Evolutionary conservation across 2,888 invertebrate species (phyloP).

Genomic region (Sinelater perroti): DNA sequence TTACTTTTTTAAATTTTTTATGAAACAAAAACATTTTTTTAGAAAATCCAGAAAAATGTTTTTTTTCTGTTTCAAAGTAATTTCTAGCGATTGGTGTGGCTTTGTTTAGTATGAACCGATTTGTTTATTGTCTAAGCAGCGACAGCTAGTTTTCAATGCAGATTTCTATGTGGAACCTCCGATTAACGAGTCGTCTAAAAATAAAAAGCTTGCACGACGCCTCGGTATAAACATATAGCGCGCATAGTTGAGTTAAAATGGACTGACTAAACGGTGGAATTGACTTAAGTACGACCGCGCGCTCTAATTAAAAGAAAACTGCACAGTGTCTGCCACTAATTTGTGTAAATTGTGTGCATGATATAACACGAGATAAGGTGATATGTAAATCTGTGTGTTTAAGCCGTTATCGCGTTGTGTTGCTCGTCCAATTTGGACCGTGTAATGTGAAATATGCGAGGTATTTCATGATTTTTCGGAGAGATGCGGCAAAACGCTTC

Average conservation of each 20-base stretch:
- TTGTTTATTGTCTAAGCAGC: no score
- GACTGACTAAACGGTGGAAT: constrained; percentile 50
- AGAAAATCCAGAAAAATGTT: no score
- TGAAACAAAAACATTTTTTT: no score
- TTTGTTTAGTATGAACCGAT: no score
- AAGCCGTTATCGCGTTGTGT: constrained; percentile 31
- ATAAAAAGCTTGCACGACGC: constrained; percentile 56
- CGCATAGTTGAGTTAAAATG: constrained; percentile 56
- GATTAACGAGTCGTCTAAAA: constrained; percentile 55
- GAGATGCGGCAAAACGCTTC: no score
- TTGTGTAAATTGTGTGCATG: constrained; percentile 31
- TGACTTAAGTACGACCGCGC: constrained; percentile 39
- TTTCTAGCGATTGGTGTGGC: no score
- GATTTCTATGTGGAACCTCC: constrained; percentile 38
- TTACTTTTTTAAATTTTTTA: no score
- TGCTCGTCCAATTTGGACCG: constrained; percentile 22
- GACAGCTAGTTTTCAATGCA: constrained; percentile 1
- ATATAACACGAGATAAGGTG: constrained; percentile 37
- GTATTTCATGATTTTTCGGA: constrained; percentile 21
- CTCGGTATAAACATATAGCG: constrained; percentile 55
- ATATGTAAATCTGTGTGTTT: constrained; percentile 35
- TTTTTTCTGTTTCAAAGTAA: no score
- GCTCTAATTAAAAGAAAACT: constrained; percentile 24
- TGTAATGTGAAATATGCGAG: constrained; percentile 25
- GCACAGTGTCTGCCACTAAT: constrained; percentile 22